A percentile compares a stretch with the other conserved stretches of the same genome.
Evolutionary conservation across 2,113 vertebrate species (phyloP).

Genomic region (Clarias macrocephalus): DNA sequence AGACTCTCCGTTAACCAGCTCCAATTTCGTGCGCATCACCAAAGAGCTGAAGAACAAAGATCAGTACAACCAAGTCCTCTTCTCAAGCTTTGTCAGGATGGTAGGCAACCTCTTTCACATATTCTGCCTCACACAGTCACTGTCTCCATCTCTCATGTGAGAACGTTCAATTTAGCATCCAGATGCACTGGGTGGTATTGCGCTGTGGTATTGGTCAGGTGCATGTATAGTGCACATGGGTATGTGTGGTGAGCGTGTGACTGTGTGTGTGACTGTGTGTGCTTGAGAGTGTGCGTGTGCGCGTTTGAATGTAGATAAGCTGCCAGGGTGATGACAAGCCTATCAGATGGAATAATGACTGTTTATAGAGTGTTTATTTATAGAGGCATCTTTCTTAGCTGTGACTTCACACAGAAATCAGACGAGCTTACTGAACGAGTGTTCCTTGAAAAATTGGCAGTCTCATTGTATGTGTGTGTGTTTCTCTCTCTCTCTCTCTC

Average conservation of each 20-base stretch:
- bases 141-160: neutral
- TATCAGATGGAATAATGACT: slow-evolving; percentile 9
- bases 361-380: neutral
- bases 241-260: neutral
- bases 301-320: neutral
- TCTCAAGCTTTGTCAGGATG: slow-evolving; percentile 88
- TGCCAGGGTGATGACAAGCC: neutral
- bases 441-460: neutral
- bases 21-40: slow-evolving; percentile 71
- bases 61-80: slow-evolving; percentile 76
- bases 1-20: slow-evolving; percentile 76
- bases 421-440: neutral
- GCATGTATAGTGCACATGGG: neutral
- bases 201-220: neutral
- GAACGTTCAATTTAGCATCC: neutral
- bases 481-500: neutral
- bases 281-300: neutral
- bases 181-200: neutral
- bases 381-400: neutral
- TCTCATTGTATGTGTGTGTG: neutral
- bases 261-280: neutral
- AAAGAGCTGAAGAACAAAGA: slow-evolving; percentile 80
- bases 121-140: neutral
- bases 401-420: neutral
- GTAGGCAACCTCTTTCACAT: slow-evolving; percentile 61